These are phyloP conservation scores for Paedocypris sp. DNA, from an alignment of 2,113 vertebrate species.

Conservation along the genomic window DNA sequence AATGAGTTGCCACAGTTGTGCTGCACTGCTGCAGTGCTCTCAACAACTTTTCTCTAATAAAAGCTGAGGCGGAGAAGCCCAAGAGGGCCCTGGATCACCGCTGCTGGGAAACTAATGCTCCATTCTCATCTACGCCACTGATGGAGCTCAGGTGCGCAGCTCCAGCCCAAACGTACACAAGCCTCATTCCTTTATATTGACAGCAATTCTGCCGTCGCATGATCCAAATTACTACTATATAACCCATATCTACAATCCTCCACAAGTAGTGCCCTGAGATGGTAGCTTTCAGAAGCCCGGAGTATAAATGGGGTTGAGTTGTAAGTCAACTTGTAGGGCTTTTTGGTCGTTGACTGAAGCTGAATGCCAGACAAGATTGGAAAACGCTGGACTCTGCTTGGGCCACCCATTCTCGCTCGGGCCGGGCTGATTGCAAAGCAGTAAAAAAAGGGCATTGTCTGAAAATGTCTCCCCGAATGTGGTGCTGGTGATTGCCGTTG, in stretches of 20 bases:
- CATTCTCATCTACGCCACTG: slow-evolving; percentile 25
- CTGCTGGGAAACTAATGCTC: slow-evolving; percentile 26
- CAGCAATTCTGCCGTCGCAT: slow-evolving; percentile 10
- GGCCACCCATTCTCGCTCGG: slow-evolving; percentile 14
- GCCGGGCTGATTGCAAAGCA: slow-evolving; percentile 29
- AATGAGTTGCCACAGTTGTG: background rate
- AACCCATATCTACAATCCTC: slow-evolving; percentile 3
- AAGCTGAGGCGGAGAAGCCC: slow-evolving; percentile 20
- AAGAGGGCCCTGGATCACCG: background rate
- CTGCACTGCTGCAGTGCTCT: slow-evolving; percentile 9
- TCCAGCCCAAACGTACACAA: slow-evolving; percentile 7
- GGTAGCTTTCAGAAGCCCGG: background rate
- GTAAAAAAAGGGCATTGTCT: slow-evolving; percentile 36
- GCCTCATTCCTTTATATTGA: slow-evolving; percentile 9
- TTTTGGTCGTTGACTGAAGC: slow-evolving; percentile 18
- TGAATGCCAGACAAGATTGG: slow-evolving; percentile 14
- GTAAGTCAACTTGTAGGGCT: slow-evolving; percentile 23
- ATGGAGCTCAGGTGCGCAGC: slow-evolving; percentile 15
- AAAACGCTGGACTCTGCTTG: slow-evolving; percentile 2
- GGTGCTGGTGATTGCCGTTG: slow-evolving; percentile 10
- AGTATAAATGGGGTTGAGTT: slow-evolving; percentile 27
- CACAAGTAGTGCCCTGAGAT: slow-evolving; percentile 12
- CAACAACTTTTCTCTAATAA: slow-evolving; percentile 25
- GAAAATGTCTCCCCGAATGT: slow-evolving; percentile 33
- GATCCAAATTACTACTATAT: slow-evolving; percentile 22